Conservation (phyloP, 30 jellyfish, hydroid and myxozoan species). For the Hydractinia symbiolongicarpus region DNA sequence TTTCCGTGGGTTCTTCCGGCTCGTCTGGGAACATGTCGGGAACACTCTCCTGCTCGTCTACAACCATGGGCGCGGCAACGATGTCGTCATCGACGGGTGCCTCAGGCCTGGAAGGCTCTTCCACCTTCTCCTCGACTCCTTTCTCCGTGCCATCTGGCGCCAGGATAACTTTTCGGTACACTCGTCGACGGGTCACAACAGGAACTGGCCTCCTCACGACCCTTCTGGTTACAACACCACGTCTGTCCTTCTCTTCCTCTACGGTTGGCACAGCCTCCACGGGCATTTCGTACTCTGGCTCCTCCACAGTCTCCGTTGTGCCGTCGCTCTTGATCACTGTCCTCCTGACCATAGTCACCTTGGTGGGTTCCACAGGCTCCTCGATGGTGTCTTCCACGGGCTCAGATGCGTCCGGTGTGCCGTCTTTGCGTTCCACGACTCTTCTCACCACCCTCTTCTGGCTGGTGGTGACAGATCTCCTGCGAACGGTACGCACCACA, state of each 20-base stretch:
- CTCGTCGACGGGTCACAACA: conserved; percentile 37
- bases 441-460: conserved; percentile 71
- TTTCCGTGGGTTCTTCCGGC: conserved; percentile 32
- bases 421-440: conserved; percentile 22
- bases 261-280: conserved; percentile 34
- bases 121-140: conserved; percentile 57
- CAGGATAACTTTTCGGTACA: conserved; percentile 42
- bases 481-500: conserved; percentile 26
- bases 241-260: conserved; percentile 49
- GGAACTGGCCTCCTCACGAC: conserved; percentile 44
- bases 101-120: conserved; percentile 19
- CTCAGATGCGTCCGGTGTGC: conserved; percentile 36
- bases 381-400: conserved; percentile 67
- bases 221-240: conserved; percentile 40
- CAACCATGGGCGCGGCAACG: conserved; percentile 12
- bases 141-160: conserved; percentile 54
- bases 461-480: conserved; percentile 35
- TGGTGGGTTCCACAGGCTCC: conserved; percentile 60
- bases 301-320: conserved; percentile 33
- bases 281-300: conserved; percentile 63
- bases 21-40: conserved; percentile 11
- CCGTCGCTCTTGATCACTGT: conserved; percentile 55
- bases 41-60: conserved; percentile 17
- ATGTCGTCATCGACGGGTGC: conserved; percentile 21
- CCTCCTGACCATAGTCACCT: conserved; percentile 40